Evolutionary conservation across 2,888 invertebrate genomes (phyloP).

Genomic region (Chymomyza fuscimana): DNA sequence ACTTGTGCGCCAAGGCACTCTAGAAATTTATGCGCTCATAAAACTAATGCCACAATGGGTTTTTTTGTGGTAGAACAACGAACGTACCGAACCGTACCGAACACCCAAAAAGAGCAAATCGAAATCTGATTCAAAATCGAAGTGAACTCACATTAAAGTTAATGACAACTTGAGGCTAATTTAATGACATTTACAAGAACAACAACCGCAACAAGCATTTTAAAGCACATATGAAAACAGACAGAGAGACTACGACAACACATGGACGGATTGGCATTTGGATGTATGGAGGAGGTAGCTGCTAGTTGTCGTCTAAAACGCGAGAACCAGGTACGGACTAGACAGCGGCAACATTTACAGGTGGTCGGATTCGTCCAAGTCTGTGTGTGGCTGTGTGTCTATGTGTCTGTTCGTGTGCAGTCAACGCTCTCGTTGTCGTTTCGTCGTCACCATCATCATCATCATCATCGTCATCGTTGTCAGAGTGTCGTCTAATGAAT

Average conservation of each 20-base stretch:
- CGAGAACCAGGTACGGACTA: conserved; percentile 30
- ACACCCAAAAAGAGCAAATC: neutral
- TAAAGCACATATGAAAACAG: conserved; percentile 19
- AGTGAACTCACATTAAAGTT: conserved; percentile 33
- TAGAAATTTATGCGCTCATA: conserved; percentile 24
- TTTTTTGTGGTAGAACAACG: neutral
- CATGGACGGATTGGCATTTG: conserved; percentile 4
- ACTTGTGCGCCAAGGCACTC: conserved; percentile 34
- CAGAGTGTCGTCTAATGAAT: conserved; percentile 69
- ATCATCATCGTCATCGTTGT: neutral
- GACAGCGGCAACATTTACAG: conserved; percentile 50
- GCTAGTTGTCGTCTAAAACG: conserved; percentile 43
- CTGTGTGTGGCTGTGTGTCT: neutral
- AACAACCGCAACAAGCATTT: conserved; percentile 35
- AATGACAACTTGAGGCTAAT: conserved; percentile 48
- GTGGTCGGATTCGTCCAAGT: conserved; percentile 53
- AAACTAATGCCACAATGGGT: conserved; percentile 15
- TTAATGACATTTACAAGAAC: conserved; percentile 41
- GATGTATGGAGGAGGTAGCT: conserved; percentile 33
- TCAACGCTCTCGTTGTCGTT: neutral
- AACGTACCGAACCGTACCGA: neutral
- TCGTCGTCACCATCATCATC: conserved; percentile 16
- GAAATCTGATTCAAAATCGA: neutral
- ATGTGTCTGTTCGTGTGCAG: neutral
- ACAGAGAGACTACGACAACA: neutral